phyloP scores from a whole-genome alignment of 2,113 vertebrate species.

The Sialia sialis region DNA sequence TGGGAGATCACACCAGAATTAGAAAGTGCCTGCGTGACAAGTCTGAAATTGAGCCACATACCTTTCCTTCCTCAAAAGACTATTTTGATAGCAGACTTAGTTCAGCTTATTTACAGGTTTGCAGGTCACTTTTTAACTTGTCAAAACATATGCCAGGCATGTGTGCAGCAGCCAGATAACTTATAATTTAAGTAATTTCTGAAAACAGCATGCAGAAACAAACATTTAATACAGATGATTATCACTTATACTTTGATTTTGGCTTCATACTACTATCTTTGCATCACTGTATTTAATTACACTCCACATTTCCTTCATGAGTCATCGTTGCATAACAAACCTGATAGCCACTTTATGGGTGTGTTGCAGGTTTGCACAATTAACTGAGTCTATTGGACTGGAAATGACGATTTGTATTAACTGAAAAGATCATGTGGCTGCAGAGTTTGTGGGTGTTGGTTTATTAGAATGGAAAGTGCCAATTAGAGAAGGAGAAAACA shows the following conservation, averaged over 20 bases:
- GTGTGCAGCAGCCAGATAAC: constrained; percentile 19
- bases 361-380: constrained; percentile 68
- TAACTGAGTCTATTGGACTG: constrained; percentile 61
- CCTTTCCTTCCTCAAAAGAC: background rate
- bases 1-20: background rate
- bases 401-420: constrained; percentile 65
- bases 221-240: constrained; percentile 57
- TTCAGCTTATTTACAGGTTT: constrained; percentile 32
- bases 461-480: constrained; percentile 66
- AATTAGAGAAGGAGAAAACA: constrained; percentile 64
- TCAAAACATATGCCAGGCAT: constrained; percentile 54
- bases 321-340: constrained; percentile 60
- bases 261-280: constrained; percentile 50
- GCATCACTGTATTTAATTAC: constrained; percentile 56
- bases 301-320: constrained; percentile 64
- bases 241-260: constrained; percentile 60
- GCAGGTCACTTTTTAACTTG: constrained; percentile 48
- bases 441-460: constrained; percentile 58
- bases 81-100: constrained; percentile 1
- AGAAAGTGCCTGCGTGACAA: background rate
- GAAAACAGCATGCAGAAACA: constrained; percentile 58
- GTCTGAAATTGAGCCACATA: background rate
- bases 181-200: constrained; percentile 43
- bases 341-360: constrained; percentile 59
- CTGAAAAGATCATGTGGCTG: constrained; percentile 61